Base-by-base conservation (phyloP, 2,797 vertebrate genomes). In the Protonibea diacanthus region DNA sequence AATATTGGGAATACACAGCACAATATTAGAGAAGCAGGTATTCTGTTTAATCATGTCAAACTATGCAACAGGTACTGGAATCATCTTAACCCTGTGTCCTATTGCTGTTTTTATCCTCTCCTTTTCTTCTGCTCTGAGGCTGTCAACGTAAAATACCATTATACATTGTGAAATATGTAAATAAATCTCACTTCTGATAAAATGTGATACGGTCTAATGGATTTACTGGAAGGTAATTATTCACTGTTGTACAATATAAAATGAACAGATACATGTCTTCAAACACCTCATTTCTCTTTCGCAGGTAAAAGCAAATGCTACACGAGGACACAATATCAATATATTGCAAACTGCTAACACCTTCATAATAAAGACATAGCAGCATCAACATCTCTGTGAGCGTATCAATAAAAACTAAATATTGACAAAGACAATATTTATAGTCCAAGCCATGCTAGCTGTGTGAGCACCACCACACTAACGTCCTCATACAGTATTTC, bases 121-220 rank as follows among this genome's bases (percentile, higher is more conserved):
- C 18, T 29, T 33, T 23, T 15, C 44, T 53, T 71, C 29, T 55
- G 40, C 58, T 60, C 60, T 58, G 25, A 72, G 13, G 23, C 23
- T 70, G 27, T 71, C 4, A 23, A 71, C 21, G 56, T 44, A 33
- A 71, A 70, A 20, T 14, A 49, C 20, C 25, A 60, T 79, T 44
- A 47, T 47, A 52, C 20, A 20, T 76, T 84, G 71, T 88, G 55
- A 89, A 75, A 82, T 84, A 81, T 88, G 85, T 87, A 86, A 88
- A 90, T 90, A 91, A 88, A 90, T 3, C 51, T 77, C 63, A 85
- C 81, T 88, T 87, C 82, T 81, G 59, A 84, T 70, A 69, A 76
- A 81, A 85, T 0, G 9, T 62, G 27, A 64, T 2, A 12, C 6
- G 9, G 42, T 48, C 55, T 52, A 13, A 61, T 67, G 44, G 13